These are phyloP conservation scores for Amitus sp. DNA, from an alignment of 2,888 invertebrate species.

Conservation along the genomic window DNA sequence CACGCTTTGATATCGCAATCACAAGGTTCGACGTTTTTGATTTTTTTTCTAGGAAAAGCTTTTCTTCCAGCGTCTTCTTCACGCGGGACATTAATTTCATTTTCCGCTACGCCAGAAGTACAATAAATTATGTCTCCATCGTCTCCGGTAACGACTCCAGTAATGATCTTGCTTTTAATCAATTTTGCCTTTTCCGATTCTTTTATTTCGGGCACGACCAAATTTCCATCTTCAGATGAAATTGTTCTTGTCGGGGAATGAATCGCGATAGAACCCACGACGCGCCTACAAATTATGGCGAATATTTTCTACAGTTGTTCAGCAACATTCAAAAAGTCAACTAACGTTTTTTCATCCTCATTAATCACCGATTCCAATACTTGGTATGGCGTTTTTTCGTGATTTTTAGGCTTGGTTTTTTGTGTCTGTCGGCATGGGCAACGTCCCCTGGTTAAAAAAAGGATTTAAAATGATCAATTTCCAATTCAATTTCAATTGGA, in stretches of 20 bases:
- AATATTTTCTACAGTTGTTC: neutral
- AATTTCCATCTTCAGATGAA: conserved; percentile 41
- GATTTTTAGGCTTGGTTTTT: conserved; percentile 45
- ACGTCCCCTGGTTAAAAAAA: too few species aligned
- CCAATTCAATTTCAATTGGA: too few species aligned
- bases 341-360: conserved; percentile 45
- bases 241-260: conserved; percentile 49
- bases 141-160: neutral
- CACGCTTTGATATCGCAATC: conserved; percentile 47
- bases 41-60: neutral
- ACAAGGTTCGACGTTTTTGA: conserved; percentile 53
- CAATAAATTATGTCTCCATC: neutral
- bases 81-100: conserved; percentile 34
- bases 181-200: conserved; percentile 47
- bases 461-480: too few species aligned
- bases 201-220: conserved; percentile 41
- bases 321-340: neutral
- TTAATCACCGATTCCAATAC: conserved; percentile 48
- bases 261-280: conserved; percentile 52
- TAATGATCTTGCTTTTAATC: conserved; percentile 39
- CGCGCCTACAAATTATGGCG: conserved; percentile 34
- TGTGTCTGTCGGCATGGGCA: conserved; percentile 54
- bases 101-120: neutral
- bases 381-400: conserved; percentile 45
- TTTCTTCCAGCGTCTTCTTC: conserved; percentile 43